A percentile compares a stretch with the other conserved stretches of the same genome.
phyloP scores from a whole-genome alignment of 2,888 invertebrate genomes.

The Ypsolopha sequella region DNA sequence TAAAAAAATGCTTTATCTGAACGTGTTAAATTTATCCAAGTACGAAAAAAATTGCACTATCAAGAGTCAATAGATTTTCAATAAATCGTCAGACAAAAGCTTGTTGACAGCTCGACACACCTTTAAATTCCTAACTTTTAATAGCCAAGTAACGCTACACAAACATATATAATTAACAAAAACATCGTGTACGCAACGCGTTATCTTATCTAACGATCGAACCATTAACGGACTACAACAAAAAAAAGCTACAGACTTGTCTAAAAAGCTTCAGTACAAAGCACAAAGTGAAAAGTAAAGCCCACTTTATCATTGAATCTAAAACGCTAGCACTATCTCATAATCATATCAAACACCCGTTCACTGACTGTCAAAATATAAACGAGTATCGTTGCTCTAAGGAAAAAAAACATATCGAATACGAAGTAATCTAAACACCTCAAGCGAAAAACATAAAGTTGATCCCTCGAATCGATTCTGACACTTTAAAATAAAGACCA shows the following conservation, averaged over 20 bases:
- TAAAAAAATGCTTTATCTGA: too few species aligned
- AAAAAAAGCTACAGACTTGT: constrained; percentile 42
- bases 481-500: constrained; percentile 45
- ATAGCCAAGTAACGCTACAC: constrained; percentile 11
- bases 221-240: constrained; percentile 56
- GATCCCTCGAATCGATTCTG: constrained; percentile 3
- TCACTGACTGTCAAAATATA: constrained; percentile 65
- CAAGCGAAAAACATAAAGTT: neutral
- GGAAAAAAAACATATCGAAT: neutral
- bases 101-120: neutral
- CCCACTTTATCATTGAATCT: constrained; percentile 48
- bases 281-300: constrained; percentile 25
- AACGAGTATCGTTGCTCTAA: constrained; percentile 16
- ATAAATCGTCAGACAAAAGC: neutral
- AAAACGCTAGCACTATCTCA: constrained; percentile 56
- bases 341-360: constrained; percentile 54
- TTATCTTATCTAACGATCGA: constrained; percentile 56
- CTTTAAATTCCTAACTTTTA: neutral
- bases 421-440: constrained; percentile 2
- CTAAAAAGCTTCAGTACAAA: constrained; percentile 18
- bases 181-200: constrained; percentile 37
- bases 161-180: constrained; percentile 59
- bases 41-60: neutral
- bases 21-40: too few species aligned
- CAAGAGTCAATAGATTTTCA: neutral